Conservation (phyloP, 2,888 invertebrate genomes). For the Caenorhabditis doughertyi region DNA sequence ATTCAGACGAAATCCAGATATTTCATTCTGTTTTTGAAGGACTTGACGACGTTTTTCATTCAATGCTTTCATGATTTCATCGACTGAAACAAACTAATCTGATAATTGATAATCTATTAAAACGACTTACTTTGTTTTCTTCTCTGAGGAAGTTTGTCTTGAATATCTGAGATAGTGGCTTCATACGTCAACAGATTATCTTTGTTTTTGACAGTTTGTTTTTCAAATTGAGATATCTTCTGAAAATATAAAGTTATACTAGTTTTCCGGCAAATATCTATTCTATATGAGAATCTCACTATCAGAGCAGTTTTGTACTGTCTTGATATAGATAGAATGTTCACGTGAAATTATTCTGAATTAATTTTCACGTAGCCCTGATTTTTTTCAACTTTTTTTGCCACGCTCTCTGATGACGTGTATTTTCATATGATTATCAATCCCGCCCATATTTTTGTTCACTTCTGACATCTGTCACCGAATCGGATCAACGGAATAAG, state of each 20-base stretch:
- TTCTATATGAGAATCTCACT: too few species aligned
- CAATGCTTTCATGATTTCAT: conserved; percentile 48
- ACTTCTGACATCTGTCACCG: conserved; percentile 12
- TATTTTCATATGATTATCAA: not conserved
- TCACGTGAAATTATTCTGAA: not conserved
- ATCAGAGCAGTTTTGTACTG: too few species aligned
- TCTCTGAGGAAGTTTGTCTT: conserved; percentile 39
- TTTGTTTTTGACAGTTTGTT: conserved; percentile 37
- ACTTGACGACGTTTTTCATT: conserved; percentile 47
- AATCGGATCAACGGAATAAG: conserved; percentile 24
- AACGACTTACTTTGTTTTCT: conserved; percentile 33
- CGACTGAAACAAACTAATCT: conserved; percentile 42
- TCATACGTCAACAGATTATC: conserved; percentile 44
- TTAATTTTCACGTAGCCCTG: not conserved
- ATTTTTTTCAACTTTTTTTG: not conserved
- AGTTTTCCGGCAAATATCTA: not conserved
- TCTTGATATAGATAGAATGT: too few species aligned
- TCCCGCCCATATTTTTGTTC: not conserved
- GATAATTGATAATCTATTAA: too few species aligned
- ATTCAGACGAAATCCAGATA: conserved; percentile 43
- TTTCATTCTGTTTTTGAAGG: conserved; percentile 39
- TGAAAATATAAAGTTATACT: not conserved
- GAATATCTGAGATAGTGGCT: conserved; percentile 41
- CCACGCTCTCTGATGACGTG: not conserved
- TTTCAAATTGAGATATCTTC: conserved; percentile 35